These are phyloP conservation scores for Ctenodactylus gundi DNA, from an alignment of 2,113 vertebrate genomes.

Conservation along the genomic window DNA sequence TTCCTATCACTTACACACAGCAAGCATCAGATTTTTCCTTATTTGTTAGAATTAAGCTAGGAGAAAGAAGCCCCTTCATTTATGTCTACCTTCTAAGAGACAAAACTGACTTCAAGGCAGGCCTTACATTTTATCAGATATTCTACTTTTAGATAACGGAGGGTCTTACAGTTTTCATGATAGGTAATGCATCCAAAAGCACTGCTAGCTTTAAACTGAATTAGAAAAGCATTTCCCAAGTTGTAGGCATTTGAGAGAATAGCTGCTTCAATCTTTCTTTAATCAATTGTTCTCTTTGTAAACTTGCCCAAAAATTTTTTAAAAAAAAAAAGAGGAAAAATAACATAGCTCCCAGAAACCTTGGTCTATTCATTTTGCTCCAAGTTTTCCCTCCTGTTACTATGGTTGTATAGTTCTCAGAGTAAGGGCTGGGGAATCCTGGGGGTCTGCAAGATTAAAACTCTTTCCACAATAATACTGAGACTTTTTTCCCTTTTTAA, in stretches of 20 bases:
- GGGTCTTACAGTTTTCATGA: conserved; percentile 2
- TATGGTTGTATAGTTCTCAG: background rate
- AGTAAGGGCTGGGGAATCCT: background rate
- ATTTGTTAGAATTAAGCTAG: conserved; percentile 44
- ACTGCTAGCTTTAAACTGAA: conserved; percentile 19
- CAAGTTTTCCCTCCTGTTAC: background rate
- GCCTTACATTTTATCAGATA: conserved; percentile 50
- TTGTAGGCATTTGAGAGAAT: background rate
- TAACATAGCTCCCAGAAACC: background rate
- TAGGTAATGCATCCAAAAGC: background rate
- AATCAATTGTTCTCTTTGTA: conserved; percentile 24
- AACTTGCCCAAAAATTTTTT: background rate
- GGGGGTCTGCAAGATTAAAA: background rate
- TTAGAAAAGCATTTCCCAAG: background rate
- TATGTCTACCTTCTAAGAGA: background rate
- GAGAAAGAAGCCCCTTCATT: background rate
- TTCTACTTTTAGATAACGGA: conserved; percentile 1
- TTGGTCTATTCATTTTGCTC: background rate
- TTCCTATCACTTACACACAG: background rate
- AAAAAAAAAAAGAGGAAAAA: conserved; percentile 17
- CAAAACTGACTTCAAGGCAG: conserved; percentile 49
- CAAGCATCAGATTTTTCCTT: background rate
- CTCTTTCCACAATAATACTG: background rate
- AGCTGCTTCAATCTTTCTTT: background rate
- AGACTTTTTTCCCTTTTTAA: background rate